Conservation (phyloP, 1,140 invertebrate species). For the Phocides pigmalion region DNA sequence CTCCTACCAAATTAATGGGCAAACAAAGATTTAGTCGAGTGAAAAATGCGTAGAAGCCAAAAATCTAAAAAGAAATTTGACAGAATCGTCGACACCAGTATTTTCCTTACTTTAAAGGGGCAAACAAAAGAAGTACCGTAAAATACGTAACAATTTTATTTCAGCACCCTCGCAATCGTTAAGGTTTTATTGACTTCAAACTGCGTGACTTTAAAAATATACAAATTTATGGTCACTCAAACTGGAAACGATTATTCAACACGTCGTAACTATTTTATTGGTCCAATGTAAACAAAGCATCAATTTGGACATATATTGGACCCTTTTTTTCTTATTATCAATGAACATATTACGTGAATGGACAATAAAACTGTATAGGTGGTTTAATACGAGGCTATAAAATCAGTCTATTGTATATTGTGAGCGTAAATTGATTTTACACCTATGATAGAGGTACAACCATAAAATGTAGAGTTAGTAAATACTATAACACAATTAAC, state of each 20-base stretch:
- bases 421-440: conserved; percentile 16
- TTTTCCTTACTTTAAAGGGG: conserved; percentile 14
- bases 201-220: conserved; percentile 81
- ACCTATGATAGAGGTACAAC: not conserved
- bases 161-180: conserved; percentile 75
- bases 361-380: conserved; percentile 33
- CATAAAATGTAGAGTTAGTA: not conserved
- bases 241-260: conserved; percentile 81
- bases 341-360: conserved; percentile 32
- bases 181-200: conserved; percentile 82
- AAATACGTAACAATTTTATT: conserved; percentile 73
- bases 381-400: conserved; percentile 25
- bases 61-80: not conserved
- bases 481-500: too few species aligned
- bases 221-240: conserved; percentile 83
- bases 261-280: conserved; percentile 82
- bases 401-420: conserved; percentile 13
- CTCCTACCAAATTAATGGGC: too few species aligned
- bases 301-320: conserved; percentile 63
- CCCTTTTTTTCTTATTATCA: conserved; percentile 41
- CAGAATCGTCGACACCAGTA: conserved; percentile 4
- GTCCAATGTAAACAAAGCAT: conserved; percentile 76
- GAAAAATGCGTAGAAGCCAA: not conserved
- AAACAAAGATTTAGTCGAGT: not conserved
- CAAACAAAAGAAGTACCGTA: conserved; percentile 53